Conservation (phyloP, 2,113 vertebrate genomes). For the Montifringilla adamsi region DNA sequence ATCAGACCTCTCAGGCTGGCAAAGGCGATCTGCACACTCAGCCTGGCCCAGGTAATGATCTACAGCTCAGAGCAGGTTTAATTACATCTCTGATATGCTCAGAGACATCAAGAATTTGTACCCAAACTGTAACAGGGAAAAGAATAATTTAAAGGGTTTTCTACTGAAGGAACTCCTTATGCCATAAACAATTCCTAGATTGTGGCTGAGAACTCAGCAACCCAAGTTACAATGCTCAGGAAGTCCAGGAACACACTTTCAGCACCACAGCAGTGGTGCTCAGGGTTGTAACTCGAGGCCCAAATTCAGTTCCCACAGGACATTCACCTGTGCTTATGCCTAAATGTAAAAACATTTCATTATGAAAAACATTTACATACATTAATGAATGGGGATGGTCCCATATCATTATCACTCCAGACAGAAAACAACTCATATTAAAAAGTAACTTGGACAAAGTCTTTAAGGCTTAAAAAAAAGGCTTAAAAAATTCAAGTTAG, state of each 20-base stretch:
- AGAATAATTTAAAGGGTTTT: background rate
- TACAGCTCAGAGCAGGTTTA: background rate
- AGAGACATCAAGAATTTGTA: background rate
- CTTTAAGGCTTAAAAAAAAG: background rate
- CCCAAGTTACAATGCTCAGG: background rate
- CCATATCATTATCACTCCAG: background rate
- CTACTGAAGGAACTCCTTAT: background rate
- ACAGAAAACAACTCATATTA: background rate
- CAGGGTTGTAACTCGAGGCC: background rate
- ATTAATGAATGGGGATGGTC: background rate
- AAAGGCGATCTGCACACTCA: background rate
- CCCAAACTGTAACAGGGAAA: background rate
- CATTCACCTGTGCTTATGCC: background rate
- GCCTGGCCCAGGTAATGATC: background rate
- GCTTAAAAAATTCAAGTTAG: background rate
- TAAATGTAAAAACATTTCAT: background rate
- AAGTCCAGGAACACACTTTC: background rate
- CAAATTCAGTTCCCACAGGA: background rate
- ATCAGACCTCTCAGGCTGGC: background rate
- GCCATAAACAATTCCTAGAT: background rate
- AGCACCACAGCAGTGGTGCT: background rate
- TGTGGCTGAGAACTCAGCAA: background rate
- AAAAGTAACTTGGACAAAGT: background rate
- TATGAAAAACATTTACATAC: background rate
- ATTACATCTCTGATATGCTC: background rate